Percentiles rank a stretch among this genome's conserved stretches.
Conservation (phyloP, 92 coral and sea anemone species). For the Galaxea fascicularis region DNA sequence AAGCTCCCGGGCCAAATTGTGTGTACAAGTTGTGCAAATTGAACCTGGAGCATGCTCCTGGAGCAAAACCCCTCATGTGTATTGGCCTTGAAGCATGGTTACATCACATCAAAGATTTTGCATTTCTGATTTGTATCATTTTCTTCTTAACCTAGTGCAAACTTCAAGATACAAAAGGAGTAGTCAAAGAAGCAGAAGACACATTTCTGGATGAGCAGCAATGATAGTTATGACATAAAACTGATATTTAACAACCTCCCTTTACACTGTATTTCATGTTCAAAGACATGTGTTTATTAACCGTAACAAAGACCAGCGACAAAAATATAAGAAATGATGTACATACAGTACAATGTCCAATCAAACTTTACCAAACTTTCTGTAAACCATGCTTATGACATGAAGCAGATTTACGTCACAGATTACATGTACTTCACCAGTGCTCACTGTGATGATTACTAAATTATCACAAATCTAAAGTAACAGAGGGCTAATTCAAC, state of each 20-base stretch:
- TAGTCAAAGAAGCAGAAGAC: conserved; percentile 89
- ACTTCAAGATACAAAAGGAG: conserved; percentile 76
- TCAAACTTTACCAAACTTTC: not conserved
- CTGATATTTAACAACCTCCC: not conserved
- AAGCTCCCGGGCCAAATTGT: too few species aligned
- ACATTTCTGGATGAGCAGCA: conserved; percentile 83
- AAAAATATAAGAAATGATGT: not conserved
- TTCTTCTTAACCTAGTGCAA: conserved; percentile 67
- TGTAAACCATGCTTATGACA: not conserved
- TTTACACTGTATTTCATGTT: too few species aligned
- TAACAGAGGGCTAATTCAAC: not conserved
- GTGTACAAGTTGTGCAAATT: too few species aligned
- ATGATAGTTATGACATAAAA: not conserved
- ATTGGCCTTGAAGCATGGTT: too few species aligned
- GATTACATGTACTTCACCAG: not conserved
- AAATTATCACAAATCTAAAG: not conserved
- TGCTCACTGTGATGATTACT: not conserved
- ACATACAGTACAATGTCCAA: not conserved
- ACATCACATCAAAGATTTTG: too few species aligned
- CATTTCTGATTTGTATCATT: not conserved
- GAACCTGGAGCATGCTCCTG: too few species aligned
- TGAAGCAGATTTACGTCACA: not conserved
- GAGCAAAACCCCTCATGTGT: too few species aligned
- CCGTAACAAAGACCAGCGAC: not conserved
- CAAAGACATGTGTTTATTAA: not conserved